Evolutionary conservation across 2,113 vertebrate genomes (phyloP).

Genomic region (Eulemur macaco): DNA sequence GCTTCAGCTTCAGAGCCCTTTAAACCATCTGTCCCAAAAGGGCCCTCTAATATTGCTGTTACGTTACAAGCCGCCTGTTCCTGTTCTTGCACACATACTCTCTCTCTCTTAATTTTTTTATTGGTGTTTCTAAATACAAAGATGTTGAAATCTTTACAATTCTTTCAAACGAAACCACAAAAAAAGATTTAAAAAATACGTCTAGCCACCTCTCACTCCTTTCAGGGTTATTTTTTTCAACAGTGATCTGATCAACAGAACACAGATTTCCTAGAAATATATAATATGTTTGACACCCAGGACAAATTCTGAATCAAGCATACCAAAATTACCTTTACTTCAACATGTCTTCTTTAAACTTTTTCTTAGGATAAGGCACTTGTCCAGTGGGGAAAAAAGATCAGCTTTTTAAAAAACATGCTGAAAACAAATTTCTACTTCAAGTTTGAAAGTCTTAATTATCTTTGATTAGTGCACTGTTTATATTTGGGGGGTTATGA

Average conservation of each 20-base stretch:
- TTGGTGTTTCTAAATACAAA: constrained; percentile 57
- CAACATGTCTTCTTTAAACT: constrained; percentile 8
- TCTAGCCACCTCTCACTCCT: background rate
- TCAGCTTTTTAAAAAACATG: constrained; percentile 1
- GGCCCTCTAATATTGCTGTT: background rate
- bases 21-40: background rate
- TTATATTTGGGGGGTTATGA: background rate
- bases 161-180: constrained; percentile 14
- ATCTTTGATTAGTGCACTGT: background rate
- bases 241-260: constrained; percentile 27
- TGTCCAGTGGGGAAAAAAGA: background rate
- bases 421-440: constrained; percentile 39
- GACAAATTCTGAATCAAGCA: background rate
- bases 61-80: constrained; percentile 17
- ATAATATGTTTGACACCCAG: background rate
- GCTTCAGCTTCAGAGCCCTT: background rate
- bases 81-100: background rate
- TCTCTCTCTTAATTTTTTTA: background rate
- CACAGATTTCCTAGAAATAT: constrained; percentile 39
- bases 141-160: constrained; percentile 23
- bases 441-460: constrained; percentile 24
- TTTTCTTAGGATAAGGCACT: constrained; percentile 22
- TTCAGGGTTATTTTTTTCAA: background rate
- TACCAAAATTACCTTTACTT: constrained; percentile 33
- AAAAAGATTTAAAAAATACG: background rate